Conservation (phyloP, 2,888 invertebrate species). For the Cheiracanthium punctorium region DNA sequence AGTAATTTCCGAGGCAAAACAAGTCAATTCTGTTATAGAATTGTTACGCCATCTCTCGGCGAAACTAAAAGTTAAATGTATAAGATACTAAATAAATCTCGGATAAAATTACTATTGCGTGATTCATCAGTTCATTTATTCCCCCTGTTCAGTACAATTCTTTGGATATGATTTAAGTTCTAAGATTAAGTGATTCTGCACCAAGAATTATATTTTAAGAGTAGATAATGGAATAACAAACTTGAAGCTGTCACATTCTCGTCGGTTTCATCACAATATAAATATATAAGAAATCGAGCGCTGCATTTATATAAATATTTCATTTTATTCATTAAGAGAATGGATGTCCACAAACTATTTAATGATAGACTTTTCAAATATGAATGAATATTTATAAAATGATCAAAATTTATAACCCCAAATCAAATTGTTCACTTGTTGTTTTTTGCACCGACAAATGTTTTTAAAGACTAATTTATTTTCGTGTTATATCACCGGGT, state of each 20-base stretch:
- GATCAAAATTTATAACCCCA: slow-evolving; percentile 2
- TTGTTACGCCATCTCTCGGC: too few species aligned
- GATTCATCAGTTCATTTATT: too few species aligned
- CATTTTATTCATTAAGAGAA: slow-evolving; percentile 28
- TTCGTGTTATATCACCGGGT: too few species aligned
- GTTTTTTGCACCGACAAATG: slow-evolving; percentile 22
- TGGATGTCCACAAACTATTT: slow-evolving; percentile 25
- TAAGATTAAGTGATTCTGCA: not conserved
- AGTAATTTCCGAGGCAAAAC: too few species aligned
- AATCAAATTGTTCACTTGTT: slow-evolving; percentile 38
- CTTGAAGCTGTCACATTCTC: slow-evolving; percentile 16
- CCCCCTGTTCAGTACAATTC: too few species aligned
- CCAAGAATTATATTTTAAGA: not conserved
- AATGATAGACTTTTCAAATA: too few species aligned
- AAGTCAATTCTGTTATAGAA: too few species aligned
- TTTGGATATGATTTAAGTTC: too few species aligned
- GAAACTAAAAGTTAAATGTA: too few species aligned
- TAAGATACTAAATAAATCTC: too few species aligned
- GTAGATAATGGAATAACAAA: not conserved
- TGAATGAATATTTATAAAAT: too few species aligned
- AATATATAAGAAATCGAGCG: slow-evolving; percentile 16
- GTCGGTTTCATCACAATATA: slow-evolving; percentile 42
- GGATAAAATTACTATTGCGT: too few species aligned
- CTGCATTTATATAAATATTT: slow-evolving; percentile 55
- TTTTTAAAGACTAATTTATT: not conserved